Percentiles rank a stretch among this genome's conserved stretches.
These are phyloP conservation scores for Tinea semifulvella DNA, from an alignment of 2,888 invertebrate genomes.

Conservation along the genomic window DNA sequence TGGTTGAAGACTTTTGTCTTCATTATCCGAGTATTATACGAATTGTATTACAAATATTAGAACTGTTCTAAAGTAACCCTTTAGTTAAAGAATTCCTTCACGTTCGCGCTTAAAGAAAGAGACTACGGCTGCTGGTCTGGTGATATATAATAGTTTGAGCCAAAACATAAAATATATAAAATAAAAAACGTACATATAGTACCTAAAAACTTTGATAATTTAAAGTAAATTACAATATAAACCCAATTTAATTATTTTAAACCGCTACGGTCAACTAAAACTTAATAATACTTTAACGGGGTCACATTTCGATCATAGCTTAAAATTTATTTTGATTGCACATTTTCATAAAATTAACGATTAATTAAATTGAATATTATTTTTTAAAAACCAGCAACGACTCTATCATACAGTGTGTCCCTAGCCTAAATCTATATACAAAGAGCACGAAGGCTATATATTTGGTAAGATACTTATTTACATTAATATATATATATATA, in stretches of 20 bases:
- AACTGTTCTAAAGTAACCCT: too few species aligned
- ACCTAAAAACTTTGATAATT: constrained; percentile 61
- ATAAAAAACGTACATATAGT: constrained; percentile 35
- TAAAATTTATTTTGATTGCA: constrained; percentile 62
- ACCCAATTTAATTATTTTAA: constrained; percentile 64
- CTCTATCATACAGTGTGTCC: constrained; percentile 36
- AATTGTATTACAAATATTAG: too few species aligned
- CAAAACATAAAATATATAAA: constrained; percentile 13
- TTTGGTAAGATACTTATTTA: constrained; percentile 62
- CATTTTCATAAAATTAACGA: constrained; percentile 29
- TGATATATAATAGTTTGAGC: too few species aligned
- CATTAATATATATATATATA: constrained; percentile 34
- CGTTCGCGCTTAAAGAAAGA: too few species aligned
- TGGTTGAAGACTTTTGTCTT: too few species aligned
- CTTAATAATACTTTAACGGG: constrained; percentile 64
- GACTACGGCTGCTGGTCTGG: too few species aligned
- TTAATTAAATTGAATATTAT: constrained; percentile 1
- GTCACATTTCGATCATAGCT: constrained; percentile 49
- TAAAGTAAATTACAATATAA: constrained; percentile 45
- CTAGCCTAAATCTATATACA: constrained; percentile 41
- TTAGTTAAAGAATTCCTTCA: too few species aligned
- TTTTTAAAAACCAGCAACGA: constrained; percentile 17
- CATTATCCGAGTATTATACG: too few species aligned
- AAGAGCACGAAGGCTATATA: constrained; percentile 25
- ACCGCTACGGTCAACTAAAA: constrained; percentile 61